These are phyloP conservation scores for Lagopus leucura DNA, from an alignment of 2,113 vertebrate species.

Conservation along the genomic window DNA sequence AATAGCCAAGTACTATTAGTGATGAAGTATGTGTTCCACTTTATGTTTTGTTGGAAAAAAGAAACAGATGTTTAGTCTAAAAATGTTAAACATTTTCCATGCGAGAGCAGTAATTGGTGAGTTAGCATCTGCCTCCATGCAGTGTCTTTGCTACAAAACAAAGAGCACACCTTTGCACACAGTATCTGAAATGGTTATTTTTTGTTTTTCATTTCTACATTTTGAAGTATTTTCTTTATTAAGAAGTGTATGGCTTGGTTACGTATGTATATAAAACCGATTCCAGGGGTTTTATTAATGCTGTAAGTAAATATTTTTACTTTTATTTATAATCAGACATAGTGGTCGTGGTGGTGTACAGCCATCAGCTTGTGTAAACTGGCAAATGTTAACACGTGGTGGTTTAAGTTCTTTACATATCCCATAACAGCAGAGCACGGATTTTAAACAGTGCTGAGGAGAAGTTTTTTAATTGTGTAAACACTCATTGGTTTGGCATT, in stretches of 20 bases:
- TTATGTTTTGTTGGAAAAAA: not conserved
- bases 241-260: not conserved
- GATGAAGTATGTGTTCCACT: not conserved
- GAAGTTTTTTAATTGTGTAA: slow-evolving; percentile 50
- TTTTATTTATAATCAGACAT: not conserved
- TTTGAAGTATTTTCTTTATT: not conserved
- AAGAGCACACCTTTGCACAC: not conserved
- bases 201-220: not conserved
- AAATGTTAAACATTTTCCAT: not conserved
- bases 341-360: not conserved
- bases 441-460: slow-evolving; percentile 19
- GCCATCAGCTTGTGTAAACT: not conserved
- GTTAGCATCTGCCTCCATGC: rapidly evolving
- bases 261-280: not conserved
- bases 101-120: not conserved
- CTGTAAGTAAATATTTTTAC: not conserved
- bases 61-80: not conserved
- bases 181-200: not conserved
- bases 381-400: not conserved
- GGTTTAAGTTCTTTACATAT: not conserved
- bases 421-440: not conserved
- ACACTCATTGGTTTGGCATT: slow-evolving; percentile 59
- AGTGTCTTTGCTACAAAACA: not conserved
- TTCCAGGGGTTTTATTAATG: not conserved
- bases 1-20: not conserved